Percentiles rank a stretch among this genome's conserved stretches.
Conservation (phyloP, 2,113 vertebrate genomes). For the Hippoglossus stenolepis region DNA sequence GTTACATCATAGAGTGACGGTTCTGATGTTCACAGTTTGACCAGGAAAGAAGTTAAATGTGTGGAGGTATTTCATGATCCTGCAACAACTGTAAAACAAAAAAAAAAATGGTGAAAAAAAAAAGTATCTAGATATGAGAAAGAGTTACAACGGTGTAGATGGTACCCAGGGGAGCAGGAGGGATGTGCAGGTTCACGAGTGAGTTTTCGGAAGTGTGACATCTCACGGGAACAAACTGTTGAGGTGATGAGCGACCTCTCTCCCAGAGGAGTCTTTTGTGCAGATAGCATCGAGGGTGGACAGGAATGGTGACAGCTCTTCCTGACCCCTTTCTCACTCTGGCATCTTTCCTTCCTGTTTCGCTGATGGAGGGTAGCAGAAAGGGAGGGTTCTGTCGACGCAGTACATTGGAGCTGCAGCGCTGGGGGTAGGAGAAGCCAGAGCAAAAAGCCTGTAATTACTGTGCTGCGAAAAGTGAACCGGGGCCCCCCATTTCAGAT, state of each 20-base stretch:
- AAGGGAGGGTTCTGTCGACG: constrained; percentile 37
- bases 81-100: constrained; percentile 3
- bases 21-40: not conserved
- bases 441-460: not conserved
- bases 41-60: not conserved
- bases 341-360: constrained; percentile 64
- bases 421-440: not conserved
- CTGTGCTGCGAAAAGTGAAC: constrained; percentile 7
- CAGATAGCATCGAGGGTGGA: constrained; percentile 66
- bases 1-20: not conserved
- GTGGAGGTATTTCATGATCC: not conserved
- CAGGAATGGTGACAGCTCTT: constrained; percentile 68
- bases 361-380: constrained; percentile 51
- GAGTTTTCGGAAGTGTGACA: constrained; percentile 67
- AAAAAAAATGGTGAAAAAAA: constrained; percentile 14
- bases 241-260: constrained; percentile 69
- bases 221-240: constrained; percentile 65
- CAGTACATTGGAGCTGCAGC: constrained; percentile 2
- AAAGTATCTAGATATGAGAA: constrained; percentile 2
- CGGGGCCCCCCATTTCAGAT: constrained; percentile 14
- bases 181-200: constrained; percentile 37
- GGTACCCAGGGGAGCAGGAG: constrained; percentile 14
- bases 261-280: constrained; percentile 66
- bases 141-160: not conserved
- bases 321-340: constrained; percentile 73